Evolutionary conservation across 2,113 vertebrate genomes (phyloP).

Genomic region (Prinia subflava): DNA sequence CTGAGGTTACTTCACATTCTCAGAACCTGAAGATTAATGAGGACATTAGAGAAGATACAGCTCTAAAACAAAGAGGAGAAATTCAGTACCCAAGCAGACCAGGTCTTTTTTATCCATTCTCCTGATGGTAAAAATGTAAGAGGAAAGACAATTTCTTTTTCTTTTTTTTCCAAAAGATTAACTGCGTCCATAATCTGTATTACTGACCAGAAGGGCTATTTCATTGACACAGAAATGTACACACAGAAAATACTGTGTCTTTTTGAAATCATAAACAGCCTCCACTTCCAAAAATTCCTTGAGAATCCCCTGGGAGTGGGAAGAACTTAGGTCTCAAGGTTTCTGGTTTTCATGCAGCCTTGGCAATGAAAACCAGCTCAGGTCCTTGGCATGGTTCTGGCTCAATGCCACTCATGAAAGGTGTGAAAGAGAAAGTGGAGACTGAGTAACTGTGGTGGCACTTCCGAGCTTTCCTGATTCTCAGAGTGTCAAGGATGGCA

Average conservation of each 20-base stretch:
- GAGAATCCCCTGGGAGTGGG: background rate
- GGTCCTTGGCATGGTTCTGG: background rate
- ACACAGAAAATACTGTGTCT: background rate
- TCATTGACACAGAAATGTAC: background rate
- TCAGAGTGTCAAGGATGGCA: background rate
- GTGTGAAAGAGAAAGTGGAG: background rate
- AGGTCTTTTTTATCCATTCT: background rate
- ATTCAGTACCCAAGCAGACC: background rate
- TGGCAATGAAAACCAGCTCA: background rate
- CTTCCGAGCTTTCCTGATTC: background rate
- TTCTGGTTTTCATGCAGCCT: background rate
- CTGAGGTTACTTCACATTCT: background rate
- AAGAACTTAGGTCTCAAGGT: background rate
- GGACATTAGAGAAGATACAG: background rate
- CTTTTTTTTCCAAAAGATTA: background rate
- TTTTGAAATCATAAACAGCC: background rate
- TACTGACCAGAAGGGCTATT: background rate
- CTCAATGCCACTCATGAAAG: accelerated
- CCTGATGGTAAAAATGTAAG: background rate
- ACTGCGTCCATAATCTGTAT: background rate
- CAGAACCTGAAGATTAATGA: background rate
- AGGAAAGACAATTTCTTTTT: background rate
- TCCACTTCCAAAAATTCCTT: background rate
- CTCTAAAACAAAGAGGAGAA: background rate
- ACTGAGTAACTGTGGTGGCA: background rate